phyloP scores from a whole-genome alignment of 2,888 invertebrate species.

The Yponomeuta evonymella region DNA sequence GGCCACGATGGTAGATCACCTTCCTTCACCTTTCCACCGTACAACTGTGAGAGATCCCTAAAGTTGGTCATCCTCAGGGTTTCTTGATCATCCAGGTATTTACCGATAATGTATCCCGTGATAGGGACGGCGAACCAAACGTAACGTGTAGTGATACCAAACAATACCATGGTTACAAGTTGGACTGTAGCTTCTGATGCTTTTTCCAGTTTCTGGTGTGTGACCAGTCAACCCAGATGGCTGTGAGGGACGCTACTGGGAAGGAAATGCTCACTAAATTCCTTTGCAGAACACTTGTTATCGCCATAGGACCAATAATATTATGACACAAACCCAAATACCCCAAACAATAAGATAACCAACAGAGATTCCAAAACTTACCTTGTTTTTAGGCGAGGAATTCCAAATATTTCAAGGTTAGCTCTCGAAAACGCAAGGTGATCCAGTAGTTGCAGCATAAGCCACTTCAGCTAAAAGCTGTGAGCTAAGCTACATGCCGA shows the following conservation, averaged over 20 bases:
- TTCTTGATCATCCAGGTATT: conserved; percentile 80
- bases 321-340: background rate
- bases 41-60: conserved; percentile 88
- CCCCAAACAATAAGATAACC: background rate
- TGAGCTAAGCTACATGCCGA: background rate
- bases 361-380: too few species aligned
- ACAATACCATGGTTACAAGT: conserved; percentile 57
- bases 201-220: conserved; percentile 85
- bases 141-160: conserved; percentile 74
- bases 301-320: conserved; percentile 55
- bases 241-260: conserved; percentile 74
- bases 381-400: background rate
- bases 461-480: background rate
- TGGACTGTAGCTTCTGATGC: conserved; percentile 24
- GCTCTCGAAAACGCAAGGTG: background rate
- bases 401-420: background rate
- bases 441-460: background rate
- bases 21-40: conserved; percentile 78
- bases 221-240: conserved; percentile 84
- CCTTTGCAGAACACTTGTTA: conserved; percentile 67
- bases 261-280: conserved; percentile 82
- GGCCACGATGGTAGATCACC: conserved; percentile 87
- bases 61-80: conserved; percentile 82
- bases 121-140: conserved; percentile 71
- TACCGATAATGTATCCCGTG: conserved; percentile 77